A percentile compares a stretch with the other conserved stretches of the same genome.
These are phyloP conservation scores for Zhuqinia jingwanae DNA, from an alignment of 2,888 invertebrate species.

Conservation along the genomic window DNA sequence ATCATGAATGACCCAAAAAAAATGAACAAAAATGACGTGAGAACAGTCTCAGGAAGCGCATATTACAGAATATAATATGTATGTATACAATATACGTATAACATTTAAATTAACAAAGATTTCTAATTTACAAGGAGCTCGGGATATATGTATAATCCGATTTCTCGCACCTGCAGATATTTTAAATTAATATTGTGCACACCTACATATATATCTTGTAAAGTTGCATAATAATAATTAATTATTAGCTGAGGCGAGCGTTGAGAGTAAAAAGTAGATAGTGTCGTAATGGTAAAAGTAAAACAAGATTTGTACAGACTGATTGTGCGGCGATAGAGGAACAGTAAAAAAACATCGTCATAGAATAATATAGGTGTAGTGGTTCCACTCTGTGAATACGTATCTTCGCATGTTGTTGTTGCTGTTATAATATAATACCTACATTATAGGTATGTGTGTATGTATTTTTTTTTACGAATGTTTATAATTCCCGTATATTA, in stretches of 20 bases:
- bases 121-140: neutral
- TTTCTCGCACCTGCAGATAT: neutral
- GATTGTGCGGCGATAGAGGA: constrained; percentile 59
- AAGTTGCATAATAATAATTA: neutral
- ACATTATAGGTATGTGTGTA: too few species aligned
- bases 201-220: neutral
- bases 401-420: too few species aligned
- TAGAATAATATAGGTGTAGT: neutral
- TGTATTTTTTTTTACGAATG: neutral
- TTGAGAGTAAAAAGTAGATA: neutral
- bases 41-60: constrained; percentile 42
- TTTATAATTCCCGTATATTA: too few species aligned
- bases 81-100: neutral
- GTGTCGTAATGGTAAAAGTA: constrained; percentile 13
- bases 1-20: too few species aligned
- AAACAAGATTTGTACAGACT: constrained; percentile 55
- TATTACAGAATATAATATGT: neutral
- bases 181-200: too few species aligned
- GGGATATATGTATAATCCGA: neutral
- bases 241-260: too few species aligned
- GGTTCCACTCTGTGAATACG: neutral
- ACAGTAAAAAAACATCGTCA: constrained; percentile 22
- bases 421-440: too few species aligned
- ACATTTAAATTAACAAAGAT: neutral
- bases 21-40: constrained; percentile 11